phyloP scores from a whole-genome alignment of 2,888 invertebrate genomes.

The Meghimatium bilineatum region DNA sequence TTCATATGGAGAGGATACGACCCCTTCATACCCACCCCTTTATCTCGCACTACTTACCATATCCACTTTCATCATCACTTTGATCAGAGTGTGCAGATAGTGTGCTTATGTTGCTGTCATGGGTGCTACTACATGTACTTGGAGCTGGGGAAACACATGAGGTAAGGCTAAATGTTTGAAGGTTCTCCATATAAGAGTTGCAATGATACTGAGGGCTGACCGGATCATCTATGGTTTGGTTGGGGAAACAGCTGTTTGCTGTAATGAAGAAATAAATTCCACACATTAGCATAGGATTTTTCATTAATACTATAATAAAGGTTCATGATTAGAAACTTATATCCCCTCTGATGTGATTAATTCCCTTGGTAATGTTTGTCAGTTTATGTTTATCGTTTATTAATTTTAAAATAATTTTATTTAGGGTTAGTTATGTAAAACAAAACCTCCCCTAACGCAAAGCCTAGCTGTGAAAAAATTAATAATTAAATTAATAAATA shows the following conservation, averaged over 20 bases:
- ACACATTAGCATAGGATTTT: neutral
- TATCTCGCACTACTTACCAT: slow-evolving; percentile 24
- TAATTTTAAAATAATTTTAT: too few relatives aligned
- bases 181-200: slow-evolving; percentile 30
- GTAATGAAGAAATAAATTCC: slow-evolving; percentile 1
- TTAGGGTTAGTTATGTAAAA: too few relatives aligned
- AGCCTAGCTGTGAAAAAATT: too few relatives aligned
- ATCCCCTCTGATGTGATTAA: too few relatives aligned
- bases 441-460: too few relatives aligned
- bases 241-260: slow-evolving; percentile 36
- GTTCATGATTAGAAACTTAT: too few relatives aligned
- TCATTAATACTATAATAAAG: too few relatives aligned
- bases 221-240: neutral
- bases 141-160: slow-evolving; percentile 51
- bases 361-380: too few relatives aligned
- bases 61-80: slow-evolving; percentile 47
- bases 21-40: too few relatives aligned
- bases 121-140: slow-evolving; percentile 45
- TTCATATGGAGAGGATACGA: too few relatives aligned
- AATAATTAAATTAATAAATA: too few relatives aligned
- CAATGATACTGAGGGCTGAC: neutral
- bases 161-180: neutral
- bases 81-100: slow-evolving; percentile 35
- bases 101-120: slow-evolving; percentile 20
- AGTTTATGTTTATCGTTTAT: too few relatives aligned